Percentiles rank a stretch among this genome's conserved stretches.
Conservation (phyloP, 1,140 invertebrate species). For the Atta texana region DNA sequence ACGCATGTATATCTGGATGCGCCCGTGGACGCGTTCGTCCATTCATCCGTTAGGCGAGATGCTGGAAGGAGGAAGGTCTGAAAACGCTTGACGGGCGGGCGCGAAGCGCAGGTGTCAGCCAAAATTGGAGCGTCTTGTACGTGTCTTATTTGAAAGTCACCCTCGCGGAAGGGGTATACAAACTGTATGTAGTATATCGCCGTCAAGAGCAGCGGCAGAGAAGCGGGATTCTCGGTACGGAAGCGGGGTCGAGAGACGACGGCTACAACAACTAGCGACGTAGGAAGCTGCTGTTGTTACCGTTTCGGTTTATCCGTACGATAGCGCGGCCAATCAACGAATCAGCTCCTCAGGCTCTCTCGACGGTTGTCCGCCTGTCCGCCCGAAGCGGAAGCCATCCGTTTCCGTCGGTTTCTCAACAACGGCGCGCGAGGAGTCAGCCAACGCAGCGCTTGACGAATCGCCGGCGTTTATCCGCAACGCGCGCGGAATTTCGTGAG, state of each 20-base stretch:
- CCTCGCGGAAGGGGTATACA: slow-evolving; percentile 76
- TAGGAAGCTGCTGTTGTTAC: slow-evolving; percentile 63
- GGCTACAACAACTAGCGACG: slow-evolving; percentile 63
- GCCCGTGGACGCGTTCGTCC: background rate
- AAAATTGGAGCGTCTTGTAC: slow-evolving; percentile 85
- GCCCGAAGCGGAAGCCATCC: slow-evolving; percentile 71
- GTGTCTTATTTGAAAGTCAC: slow-evolving; percentile 82
- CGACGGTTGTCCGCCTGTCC: slow-evolving; percentile 74
- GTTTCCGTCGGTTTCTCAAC: slow-evolving; percentile 71
- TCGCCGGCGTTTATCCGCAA: slow-evolving; percentile 51
- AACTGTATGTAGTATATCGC: slow-evolving; percentile 80
- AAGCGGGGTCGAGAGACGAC: slow-evolving; percentile 49
- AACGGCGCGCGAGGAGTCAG: slow-evolving; percentile 49
- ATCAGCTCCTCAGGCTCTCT: slow-evolving; percentile 70
- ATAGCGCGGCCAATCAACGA: slow-evolving; percentile 74
- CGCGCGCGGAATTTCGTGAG: slow-evolving; percentile 48
- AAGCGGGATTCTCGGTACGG: background rate
- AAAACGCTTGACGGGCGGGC: slow-evolving; percentile 66
- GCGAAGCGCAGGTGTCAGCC: slow-evolving; percentile 84
- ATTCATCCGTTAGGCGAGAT: slow-evolving; percentile 26
- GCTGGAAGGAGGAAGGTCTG: slow-evolving; percentile 52
- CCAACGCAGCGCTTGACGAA: slow-evolving; percentile 52
- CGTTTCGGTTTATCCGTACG: slow-evolving; percentile 68
- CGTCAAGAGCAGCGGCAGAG: slow-evolving; percentile 60
- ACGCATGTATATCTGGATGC: slow-evolving; percentile 18